phyloP scores from a whole-genome alignment of 35 echinoderm and acorn worm species.

The Ptychodera flava region DNA sequence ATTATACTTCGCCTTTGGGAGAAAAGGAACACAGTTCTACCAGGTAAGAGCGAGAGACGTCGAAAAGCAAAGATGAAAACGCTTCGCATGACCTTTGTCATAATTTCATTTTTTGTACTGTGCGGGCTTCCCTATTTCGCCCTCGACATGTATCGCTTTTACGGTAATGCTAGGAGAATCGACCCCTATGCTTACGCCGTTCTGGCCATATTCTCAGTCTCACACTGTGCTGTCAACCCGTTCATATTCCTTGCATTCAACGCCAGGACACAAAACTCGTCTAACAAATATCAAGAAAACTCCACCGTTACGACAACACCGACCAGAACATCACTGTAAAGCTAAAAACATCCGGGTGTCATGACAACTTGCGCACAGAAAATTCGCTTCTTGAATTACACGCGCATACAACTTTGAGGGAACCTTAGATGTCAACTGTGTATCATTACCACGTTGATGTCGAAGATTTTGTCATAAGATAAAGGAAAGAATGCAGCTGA shows the following conservation, averaged over 20 bases:
- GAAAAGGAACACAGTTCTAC: conserved; percentile 53
- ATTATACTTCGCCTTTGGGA: conserved; percentile 71
- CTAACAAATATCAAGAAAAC: background rate
- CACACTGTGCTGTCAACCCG: conserved; percentile 77
- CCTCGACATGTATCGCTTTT: conserved; percentile 48
- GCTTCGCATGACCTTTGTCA: conserved; percentile 79
- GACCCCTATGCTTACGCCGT: conserved; percentile 29
- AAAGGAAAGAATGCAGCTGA: too few species aligned
- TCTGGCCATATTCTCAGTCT: conserved; percentile 58
- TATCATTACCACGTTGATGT: too few species aligned
- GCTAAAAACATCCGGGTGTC: too few species aligned
- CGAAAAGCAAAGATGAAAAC: conserved; percentile 90
- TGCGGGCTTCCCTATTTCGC: conserved; percentile 78
- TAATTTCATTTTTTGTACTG: conserved; percentile 75
- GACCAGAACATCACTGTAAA: background rate
- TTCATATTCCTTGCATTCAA: conserved; percentile 89
- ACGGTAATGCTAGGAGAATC: background rate
- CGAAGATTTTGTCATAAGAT: too few species aligned
- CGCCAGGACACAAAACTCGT: background rate
- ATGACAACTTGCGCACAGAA: too few species aligned
- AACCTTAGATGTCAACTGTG: too few species aligned
- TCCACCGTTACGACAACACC: background rate
- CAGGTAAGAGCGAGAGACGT: conserved; percentile 48
- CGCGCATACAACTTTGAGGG: too few species aligned
- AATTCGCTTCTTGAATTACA: too few species aligned